Percentiles rank a stretch among this genome's conserved stretches.
Conservation (phyloP, 2,888 invertebrate species). For the Gari tellinella region DNA sequence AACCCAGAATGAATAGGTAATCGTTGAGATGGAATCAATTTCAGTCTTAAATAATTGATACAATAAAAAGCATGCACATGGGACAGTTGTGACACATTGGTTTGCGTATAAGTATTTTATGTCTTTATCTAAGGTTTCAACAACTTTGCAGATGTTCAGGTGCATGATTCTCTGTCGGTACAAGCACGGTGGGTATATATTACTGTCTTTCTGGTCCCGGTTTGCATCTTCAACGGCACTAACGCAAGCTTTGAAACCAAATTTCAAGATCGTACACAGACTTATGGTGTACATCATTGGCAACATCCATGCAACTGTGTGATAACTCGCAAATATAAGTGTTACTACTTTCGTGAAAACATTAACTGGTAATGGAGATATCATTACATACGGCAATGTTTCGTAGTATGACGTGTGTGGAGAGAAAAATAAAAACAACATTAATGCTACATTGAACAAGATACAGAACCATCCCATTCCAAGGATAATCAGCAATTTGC, state of each 20-base stretch:
- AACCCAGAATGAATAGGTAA: constrained; percentile 7
- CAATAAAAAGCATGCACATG: constrained; percentile 9
- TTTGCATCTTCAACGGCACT: not conserved
- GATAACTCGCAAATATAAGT: not conserved
- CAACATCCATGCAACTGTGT: constrained; percentile 11
- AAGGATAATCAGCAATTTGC: not conserved
- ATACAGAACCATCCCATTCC: not conserved
- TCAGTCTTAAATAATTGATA: constrained; percentile 6
- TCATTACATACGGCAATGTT: not conserved
- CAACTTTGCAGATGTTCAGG: constrained; percentile 5
- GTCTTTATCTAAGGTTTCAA: constrained; percentile 11
- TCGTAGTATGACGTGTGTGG: not conserved
- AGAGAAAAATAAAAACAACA: not conserved
- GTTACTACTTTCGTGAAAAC: not conserved
- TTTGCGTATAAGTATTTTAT: constrained; percentile 7
- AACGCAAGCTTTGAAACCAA: constrained; percentile 8
- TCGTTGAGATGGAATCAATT: not conserved
- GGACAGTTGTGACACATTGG: constrained; percentile 10
- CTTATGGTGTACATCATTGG: constrained; percentile 3
- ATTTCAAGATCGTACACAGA: not conserved
- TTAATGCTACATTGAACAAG: not conserved
- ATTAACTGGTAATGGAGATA: constrained; percentile 1
- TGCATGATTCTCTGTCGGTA: constrained; percentile 13
- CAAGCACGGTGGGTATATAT: constrained; percentile 6
- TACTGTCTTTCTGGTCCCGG: not conserved